Evolutionary conservation across 2,113 vertebrate genomes (phyloP).

Genomic region (Psammodynastes pulverulentus): DNA sequence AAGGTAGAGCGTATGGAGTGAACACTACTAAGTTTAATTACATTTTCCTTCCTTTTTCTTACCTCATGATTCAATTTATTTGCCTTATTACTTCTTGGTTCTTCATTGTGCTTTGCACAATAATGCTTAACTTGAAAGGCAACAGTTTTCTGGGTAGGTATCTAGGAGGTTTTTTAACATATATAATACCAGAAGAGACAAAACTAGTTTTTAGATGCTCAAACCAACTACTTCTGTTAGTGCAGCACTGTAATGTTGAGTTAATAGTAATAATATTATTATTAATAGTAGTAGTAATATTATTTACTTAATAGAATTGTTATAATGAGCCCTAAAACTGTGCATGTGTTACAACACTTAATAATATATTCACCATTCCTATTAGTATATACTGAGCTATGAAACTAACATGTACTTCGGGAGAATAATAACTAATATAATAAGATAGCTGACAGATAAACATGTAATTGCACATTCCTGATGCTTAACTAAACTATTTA

Average conservation of each 20-base stretch:
- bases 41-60: neutral
- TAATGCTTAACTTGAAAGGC: neutral
- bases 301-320: neutral
- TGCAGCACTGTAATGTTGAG: neutral
- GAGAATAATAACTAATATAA: conserved; percentile 17
- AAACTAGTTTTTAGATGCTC: neutral
- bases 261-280: neutral
- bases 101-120: neutral
- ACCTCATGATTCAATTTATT: neutral
- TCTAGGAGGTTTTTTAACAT: neutral
- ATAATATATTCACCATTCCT: neutral
- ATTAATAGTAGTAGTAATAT: neutral
- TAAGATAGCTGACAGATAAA: neutral
- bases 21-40: neutral
- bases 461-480: conserved; percentile 7
- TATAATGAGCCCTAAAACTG: neutral
- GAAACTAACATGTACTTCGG: conserved; percentile 14
- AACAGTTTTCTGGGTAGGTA: neutral
- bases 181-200: neutral
- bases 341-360: neutral
- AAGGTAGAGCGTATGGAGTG: neutral
- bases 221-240: neutral
- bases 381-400: neutral
- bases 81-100: neutral
- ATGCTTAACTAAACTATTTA: conserved; percentile 43